Percentiles rank a stretch among this genome's conserved stretches.
Evolutionary conservation across 2,888 invertebrate species (phyloP).

Genomic region (Thecocarcelia acutangulata): DNA sequence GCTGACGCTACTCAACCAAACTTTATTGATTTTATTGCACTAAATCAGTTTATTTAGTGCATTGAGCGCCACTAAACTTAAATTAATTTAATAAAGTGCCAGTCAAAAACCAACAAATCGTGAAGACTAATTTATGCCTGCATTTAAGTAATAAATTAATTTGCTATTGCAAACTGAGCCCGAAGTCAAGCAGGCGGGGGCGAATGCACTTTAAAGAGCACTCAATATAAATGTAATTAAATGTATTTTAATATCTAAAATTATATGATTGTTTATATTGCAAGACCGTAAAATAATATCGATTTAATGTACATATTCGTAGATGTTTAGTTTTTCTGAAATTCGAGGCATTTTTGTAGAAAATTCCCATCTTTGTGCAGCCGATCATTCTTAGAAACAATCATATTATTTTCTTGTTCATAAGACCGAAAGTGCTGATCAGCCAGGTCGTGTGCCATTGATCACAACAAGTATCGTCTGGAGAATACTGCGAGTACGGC

Average conservation of each 20-base stretch:
- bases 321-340: too few species aligned
- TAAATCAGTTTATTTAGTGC: conserved; percentile 31
- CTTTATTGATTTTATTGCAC: conserved; percentile 21
- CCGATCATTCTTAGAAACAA: too few species aligned
- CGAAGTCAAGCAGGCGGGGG: neutral
- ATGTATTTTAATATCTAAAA: neutral
- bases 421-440: too few species aligned
- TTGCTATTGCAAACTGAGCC: neutral
- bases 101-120: conserved; percentile 36
- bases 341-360: too few species aligned
- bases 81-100: conserved; percentile 55
- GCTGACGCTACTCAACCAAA: neutral
- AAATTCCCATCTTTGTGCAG: too few species aligned
- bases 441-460: too few species aligned
- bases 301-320: neutral
- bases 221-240: conserved; percentile 16
- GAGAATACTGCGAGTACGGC: too few species aligned
- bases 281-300: neutral
- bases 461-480: too few species aligned
- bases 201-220: neutral
- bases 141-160: conserved; percentile 23
- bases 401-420: too few species aligned
- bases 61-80: conserved; percentile 11
- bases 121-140: conserved; percentile 7
- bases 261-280: neutral